Evolutionary conservation across 2,888 invertebrate genomes (phyloP), one percentile per base, ranked within the genome.

Genomic region (Ormyrus pomaceus): DNA sequence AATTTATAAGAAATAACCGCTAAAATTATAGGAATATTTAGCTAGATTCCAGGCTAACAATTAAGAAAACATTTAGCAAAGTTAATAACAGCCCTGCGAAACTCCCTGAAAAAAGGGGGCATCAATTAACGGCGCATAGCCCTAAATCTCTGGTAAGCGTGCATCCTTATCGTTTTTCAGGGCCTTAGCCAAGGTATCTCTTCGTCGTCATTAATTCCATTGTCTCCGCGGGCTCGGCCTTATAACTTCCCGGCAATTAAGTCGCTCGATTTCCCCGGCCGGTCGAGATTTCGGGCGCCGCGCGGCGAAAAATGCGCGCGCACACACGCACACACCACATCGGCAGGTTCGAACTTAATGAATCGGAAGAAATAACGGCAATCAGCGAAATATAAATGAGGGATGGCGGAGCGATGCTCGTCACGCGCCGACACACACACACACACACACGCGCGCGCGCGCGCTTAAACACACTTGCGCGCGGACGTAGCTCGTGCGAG

Each of bases 371-470:
- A 89, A 88, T 89, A 88, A 88, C 86, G 87, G 87, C 88, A 89
- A 89, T 89, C 89, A 88, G 88, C 87, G 84, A 89, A 89, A 89
- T 89, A 89, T 89, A 89, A 89, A 89, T 88, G 89, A 89, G 86
- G 86, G 84, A 86, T 86, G 86, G 85, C 84, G 81, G 69, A 74
- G 51, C 80, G 82, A 86, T 87, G 88, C 88, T 83, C 85, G 87
- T 88, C 89, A 89, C 89, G 89, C 87, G 86, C 87, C 69, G 8
- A 2, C 13, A 11, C 56, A n/a, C 66, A 11, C 64, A 55, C 51
- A 9, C 53, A 34, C 2, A 46, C 61, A 6, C 46, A 4, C 55
- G 9, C 19, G 11, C 46, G 45, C 8, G 48, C 0, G 13, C 83
- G 19, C 19, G 19, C 19, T 19, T 19, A 19, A 19, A 46, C 61